phyloP scores from a whole-genome alignment of 2,797 vertebrate species.

The Microcaecilia unicolor region DNA sequence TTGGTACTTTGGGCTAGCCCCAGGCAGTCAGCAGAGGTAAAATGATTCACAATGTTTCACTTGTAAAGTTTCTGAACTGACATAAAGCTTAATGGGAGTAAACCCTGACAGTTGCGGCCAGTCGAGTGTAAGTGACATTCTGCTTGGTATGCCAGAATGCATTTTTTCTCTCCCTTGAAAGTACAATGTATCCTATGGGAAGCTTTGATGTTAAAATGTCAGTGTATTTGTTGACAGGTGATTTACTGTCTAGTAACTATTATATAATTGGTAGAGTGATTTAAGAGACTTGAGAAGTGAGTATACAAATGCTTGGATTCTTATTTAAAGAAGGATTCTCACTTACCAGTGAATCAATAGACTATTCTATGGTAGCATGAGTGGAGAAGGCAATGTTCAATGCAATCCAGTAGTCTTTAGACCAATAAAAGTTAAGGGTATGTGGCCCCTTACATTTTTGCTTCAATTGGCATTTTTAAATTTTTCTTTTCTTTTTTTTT shows the following conservation, averaged over 20 bases:
- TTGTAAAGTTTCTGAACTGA: slow-evolving; percentile 60
- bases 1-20: slow-evolving; percentile 64
- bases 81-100: slow-evolving; percentile 68
- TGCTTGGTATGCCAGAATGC: slow-evolving; percentile 37
- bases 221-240: slow-evolving; percentile 25
- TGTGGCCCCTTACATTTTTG: too few species aligned
- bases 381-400: too few species aligned
- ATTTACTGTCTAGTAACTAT: slow-evolving; percentile 12
- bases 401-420: too few species aligned
- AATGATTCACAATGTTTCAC: slow-evolving; percentile 56
- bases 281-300: fast-evolving
- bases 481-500: too few species aligned
- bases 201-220: slow-evolving; percentile 31
- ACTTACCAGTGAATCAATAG: too few species aligned
- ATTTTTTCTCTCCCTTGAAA: slow-evolving; percentile 37
- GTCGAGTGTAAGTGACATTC: slow-evolving; percentile 57
- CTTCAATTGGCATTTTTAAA: too few species aligned
- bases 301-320: neutral
- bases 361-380: too few species aligned
- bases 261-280: slow-evolving; percentile 1
- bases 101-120: slow-evolving; percentile 57
- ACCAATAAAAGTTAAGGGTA: too few species aligned
- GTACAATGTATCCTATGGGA: slow-evolving; percentile 53
- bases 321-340: neutral
- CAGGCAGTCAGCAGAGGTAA: slow-evolving; percentile 63